A percentile compares a stretch with the other conserved stretches of the same genome.
Conservation (phyloP, 2,888 invertebrate genomes). For the Rotaria sp. region DNA sequence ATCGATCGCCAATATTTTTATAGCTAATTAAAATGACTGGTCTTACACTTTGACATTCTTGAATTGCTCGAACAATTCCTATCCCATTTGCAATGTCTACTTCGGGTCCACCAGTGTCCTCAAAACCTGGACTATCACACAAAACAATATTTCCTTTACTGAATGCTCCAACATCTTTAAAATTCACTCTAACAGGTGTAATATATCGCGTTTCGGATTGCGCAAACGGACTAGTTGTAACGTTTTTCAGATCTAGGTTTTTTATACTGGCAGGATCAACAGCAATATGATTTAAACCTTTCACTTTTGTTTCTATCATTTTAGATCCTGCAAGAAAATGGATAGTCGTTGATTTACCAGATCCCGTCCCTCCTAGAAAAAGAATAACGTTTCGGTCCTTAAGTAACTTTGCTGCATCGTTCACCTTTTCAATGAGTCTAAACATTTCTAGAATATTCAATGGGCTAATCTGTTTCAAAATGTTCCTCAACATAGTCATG, state of each 20-base stretch:
- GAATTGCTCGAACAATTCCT: background rate
- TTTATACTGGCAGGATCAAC: background rate
- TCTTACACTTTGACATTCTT: background rate
- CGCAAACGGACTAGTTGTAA: background rate
- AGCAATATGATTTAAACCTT: background rate
- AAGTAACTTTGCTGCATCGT: background rate
- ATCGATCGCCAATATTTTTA: background rate
- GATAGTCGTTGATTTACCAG: background rate
- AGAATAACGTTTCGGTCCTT: background rate
- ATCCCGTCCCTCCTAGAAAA: background rate
- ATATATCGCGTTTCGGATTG: background rate
- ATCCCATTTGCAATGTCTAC: constrained; percentile 29
- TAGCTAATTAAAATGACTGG: constrained; percentile 10
- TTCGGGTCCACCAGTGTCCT: constrained; percentile 25
- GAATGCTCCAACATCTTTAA: background rate
- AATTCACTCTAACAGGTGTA: background rate
- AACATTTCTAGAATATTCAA: background rate
- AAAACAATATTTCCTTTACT: background rate
- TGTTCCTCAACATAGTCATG: background rate
- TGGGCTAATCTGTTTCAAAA: background rate
- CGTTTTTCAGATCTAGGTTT: background rate
- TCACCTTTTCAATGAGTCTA: background rate
- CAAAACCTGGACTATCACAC: constrained; percentile 34
- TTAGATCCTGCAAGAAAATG: background rate
- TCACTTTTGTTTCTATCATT: background rate